Conservation (phyloP, 2,888 invertebrate genomes). For the Lasius fuliginosus region DNA sequence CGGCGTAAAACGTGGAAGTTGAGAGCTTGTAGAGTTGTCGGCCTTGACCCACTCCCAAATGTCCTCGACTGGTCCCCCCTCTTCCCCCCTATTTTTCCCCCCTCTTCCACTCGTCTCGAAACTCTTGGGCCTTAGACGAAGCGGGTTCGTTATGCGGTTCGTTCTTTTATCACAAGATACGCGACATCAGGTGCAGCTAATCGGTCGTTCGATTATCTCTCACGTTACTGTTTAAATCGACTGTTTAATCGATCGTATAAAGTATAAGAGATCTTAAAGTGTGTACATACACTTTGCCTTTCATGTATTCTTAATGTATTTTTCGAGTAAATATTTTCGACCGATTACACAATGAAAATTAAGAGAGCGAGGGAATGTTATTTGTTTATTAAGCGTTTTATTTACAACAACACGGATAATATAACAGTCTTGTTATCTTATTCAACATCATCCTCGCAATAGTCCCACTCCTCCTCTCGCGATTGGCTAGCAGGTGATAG, state of each 20-base stretch:
- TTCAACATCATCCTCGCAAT: conserved; percentile 64
- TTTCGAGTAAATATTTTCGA: background rate
- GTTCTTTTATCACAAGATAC: conserved; percentile 4
- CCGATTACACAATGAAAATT: background rate
- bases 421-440: background rate
- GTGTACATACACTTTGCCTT: background rate
- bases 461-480: conserved; percentile 74
- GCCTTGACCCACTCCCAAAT: conserved; percentile 67
- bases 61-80: conserved; percentile 55
- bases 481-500: background rate
- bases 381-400: conserved; percentile 2
- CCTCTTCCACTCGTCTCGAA: conserved; percentile 28
- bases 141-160: background rate
- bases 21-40: conserved; percentile 58
- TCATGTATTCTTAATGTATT: background rate
- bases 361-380: background rate
- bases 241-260: background rate
- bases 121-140: conserved; percentile 24
- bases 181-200: background rate
- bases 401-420: background rate
- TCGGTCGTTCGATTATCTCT: background rate
- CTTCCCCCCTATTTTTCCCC: too few species aligned
- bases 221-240: background rate
- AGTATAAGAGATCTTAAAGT: background rate
- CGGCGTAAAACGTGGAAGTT: conserved; percentile 34